Base-by-base conservation (phyloP, 30 jellyfish, hydroid and myxozoan species). In the Morbakka virulenta region DNA sequence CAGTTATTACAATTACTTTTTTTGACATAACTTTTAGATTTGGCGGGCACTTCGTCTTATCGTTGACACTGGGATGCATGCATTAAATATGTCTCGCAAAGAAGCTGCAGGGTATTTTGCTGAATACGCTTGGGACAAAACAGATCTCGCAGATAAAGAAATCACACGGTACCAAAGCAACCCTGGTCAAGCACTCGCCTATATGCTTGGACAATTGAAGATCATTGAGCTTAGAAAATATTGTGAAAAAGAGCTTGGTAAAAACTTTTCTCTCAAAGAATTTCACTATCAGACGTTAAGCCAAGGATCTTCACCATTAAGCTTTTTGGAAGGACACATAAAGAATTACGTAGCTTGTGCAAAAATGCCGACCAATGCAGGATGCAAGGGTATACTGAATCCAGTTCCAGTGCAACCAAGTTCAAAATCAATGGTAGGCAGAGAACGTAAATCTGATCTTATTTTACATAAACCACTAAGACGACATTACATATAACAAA, bases 41-140 rank as follows among this genome's bases (percentile, higher is more conserved):
- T 93, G 99, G 99, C 84, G 99, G 49, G 99, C 99, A 1, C 86
- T 93, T 25, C 83, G 99, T 14, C 83, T 93, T 72, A 74, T 93
- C 53, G 99, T 93, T 31, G 99, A 93, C 88, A 93, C 99, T 26
- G 99, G 99, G 12, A 33, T 93, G 83, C 99, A 93, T 64, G 86
- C 47, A 91, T 74, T 80, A 67, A 94, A 94, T 49, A 78, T 74
- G 71, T 57, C 91, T 17, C 89, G 99, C 2, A 82, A 70, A 35
- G 73, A 72, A 48, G 99, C 99, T 35, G 81, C 86, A 22, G 87
- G 82, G 20, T 36, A 84, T 49, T 93, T 93, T 53, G 96, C 77
- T 1, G 36, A 81, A 29, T 93, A 85, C 77, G 99, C 99, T 4
- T 93, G 99, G 99, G 99, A 93, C 86, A 81, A 81, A 47, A 80